phyloP scores from a whole-genome alignment of 1,140 invertebrate genomes.

The Pogonomyrmex barbatus region DNA sequence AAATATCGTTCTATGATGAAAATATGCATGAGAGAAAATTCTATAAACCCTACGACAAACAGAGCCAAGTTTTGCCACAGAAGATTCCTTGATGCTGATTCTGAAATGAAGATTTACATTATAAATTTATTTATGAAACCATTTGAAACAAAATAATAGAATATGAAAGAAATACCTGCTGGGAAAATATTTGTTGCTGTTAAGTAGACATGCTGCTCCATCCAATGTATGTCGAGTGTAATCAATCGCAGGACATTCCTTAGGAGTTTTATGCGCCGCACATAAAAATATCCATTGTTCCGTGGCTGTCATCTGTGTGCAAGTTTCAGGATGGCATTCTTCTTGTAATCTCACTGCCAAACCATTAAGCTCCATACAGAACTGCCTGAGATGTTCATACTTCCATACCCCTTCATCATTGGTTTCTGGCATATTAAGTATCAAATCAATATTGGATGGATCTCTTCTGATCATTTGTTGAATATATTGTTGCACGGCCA shows the following conservation, averaged over 20 bases:
- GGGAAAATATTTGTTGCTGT: slow-evolving; percentile 99
- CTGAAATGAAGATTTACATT: slow-evolving; percentile 87
- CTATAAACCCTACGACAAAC: slow-evolving; percentile 99
- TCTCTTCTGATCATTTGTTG: slow-evolving; percentile 98
- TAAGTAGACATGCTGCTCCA: slow-evolving; percentile 98
- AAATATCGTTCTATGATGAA: slow-evolving; percentile 98
- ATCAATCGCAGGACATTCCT: slow-evolving; percentile 99
- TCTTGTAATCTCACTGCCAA: slow-evolving; percentile 96
- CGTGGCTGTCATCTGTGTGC: slow-evolving; percentile 99
- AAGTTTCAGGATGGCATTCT: slow-evolving; percentile 98
- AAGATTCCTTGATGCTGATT: slow-evolving; percentile 99
- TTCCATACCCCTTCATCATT: slow-evolving; percentile 99
- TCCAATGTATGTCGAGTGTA: slow-evolving; percentile 99
- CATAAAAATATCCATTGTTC: slow-evolving; percentile 99
- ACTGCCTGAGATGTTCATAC: slow-evolving; percentile 99
- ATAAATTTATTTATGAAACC: not conserved
- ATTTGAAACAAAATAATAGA: not conserved
- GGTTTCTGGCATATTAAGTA: slow-evolving; percentile 97
- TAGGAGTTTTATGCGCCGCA: slow-evolving; percentile 99
- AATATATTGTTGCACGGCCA: slow-evolving; percentile 99
- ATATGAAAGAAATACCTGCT: slow-evolving; percentile 91
- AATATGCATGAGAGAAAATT: slow-evolving; percentile 99
- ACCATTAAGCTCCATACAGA: slow-evolving; percentile 99
- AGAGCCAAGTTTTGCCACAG: slow-evolving; percentile 98
- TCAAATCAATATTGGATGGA: slow-evolving; percentile 96